These are phyloP conservation scores for Prorops nasuta DNA, from an alignment of 1,140 invertebrate genomes.

Conservation along the genomic window DNA sequence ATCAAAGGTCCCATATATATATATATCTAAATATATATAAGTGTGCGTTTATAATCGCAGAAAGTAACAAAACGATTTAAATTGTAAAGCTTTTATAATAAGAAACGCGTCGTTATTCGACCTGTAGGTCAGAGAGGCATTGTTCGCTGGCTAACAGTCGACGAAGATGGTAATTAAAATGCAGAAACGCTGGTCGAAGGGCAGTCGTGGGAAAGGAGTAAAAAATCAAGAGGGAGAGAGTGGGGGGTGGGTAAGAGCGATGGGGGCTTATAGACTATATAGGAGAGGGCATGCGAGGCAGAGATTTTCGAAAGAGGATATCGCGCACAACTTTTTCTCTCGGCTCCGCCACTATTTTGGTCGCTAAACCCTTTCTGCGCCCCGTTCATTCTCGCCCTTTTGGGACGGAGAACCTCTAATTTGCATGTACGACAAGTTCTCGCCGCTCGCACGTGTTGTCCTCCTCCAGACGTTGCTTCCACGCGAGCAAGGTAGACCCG, in stretches of 20 bases:
- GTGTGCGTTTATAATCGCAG: no score
- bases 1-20: no score
- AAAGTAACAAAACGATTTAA: no score
- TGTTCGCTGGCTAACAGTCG: slow-evolving; percentile 12
- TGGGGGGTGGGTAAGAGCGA: no score
- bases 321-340: slow-evolving; percentile 20
- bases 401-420: slow-evolving; percentile 28
- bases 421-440: slow-evolving; percentile 18
- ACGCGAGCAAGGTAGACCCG: slow-evolving; percentile 4
- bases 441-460: not conserved
- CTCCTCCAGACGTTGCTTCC: slow-evolving; percentile 3
- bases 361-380: slow-evolving; percentile 21
- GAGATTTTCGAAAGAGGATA: slow-evolving; percentile 32
- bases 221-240: slow-evolving; percentile 4
- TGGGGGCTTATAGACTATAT: no score
- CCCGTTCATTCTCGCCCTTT: slow-evolving; percentile 10
- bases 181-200: slow-evolving; percentile 6
- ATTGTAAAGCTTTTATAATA: not conserved
- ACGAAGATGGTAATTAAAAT: slow-evolving; percentile 27
- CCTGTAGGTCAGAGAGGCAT: slow-evolving; percentile 18
- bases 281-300: no score
- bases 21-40: no score
- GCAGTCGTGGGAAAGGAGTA: slow-evolving; percentile 30
- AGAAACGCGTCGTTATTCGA: not conserved
- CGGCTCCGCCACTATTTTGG: no score